These are phyloP conservation scores for Hylaeus anthracinus DNA, from an alignment of 1,140 invertebrate species.

Conservation along the genomic window DNA sequence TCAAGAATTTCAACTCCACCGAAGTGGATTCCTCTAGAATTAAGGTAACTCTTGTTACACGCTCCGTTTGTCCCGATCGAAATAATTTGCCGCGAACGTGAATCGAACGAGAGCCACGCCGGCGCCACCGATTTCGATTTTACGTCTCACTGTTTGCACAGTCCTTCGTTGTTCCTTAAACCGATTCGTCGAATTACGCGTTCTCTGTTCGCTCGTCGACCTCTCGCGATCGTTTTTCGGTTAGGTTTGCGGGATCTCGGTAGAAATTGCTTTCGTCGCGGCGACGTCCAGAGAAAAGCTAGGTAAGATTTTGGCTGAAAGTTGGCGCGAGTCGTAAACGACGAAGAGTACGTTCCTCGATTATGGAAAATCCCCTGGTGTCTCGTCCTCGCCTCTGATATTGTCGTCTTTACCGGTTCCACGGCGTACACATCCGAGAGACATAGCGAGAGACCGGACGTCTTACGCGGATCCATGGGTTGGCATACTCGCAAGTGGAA, in stretches of 20 bases:
- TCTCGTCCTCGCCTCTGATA: conserved; percentile 34
- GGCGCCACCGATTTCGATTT: conserved; percentile 16
- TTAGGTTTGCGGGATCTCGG: not conserved
- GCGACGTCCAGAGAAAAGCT: not conserved
- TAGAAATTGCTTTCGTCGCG: conserved; percentile 30
- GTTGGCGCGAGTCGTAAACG: conserved; percentile 42
- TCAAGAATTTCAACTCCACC: conserved; percentile 70
- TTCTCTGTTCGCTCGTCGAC: not conserved
- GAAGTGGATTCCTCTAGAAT: conserved; percentile 58
- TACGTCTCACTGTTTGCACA: conserved; percentile 26
- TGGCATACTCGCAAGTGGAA: conserved; percentile 60
- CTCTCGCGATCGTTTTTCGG: too few relatives aligned
- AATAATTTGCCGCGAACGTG: conserved; percentile 41
- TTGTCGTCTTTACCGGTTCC: conserved; percentile 2
- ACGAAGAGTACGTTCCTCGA: conserved; percentile 27
- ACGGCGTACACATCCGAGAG: conserved; percentile 23
- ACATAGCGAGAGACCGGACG: conserved; percentile 56
- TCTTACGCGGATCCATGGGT: conserved; percentile 67
- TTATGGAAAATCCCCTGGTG: conserved; percentile 57
- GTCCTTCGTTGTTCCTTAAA: not conserved
- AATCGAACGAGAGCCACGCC: conserved; percentile 8
- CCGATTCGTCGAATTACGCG: conserved; percentile 17
- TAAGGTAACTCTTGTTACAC: conserved; percentile 54
- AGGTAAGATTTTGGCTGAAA: conserved; percentile 1
- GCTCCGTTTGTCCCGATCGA: conserved; percentile 50